Evolutionary conservation across 2,888 invertebrate species (phyloP), one percentile per base, ranked within the genome.

Genomic region (Aphrophora alni): DNA sequence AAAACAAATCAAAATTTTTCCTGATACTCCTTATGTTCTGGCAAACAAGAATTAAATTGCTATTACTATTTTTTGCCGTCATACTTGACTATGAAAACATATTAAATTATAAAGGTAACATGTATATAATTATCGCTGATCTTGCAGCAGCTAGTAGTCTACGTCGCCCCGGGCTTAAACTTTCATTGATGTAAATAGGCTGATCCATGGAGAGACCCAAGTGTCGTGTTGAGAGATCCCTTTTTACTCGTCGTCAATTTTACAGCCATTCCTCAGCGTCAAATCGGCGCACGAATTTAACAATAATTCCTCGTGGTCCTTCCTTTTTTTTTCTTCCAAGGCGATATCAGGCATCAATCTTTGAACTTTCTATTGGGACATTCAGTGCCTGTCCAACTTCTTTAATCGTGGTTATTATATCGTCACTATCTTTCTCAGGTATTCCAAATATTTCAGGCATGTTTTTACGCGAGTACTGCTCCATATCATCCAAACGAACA

Each of bases 221-320:
- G n/a, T 51, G 76, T 68, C 76, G 17, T n/a, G 76, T 76, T 1
- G 76, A 76, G 27, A 68, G 68, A 28, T 76, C 24, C 17, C 76
- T 76, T 28, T 76, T 76, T n/a, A 76, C 76, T 25, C 76, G 25
- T 24, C 59, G 26, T 17, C n/a, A n/a, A n/a, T 68, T 76, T 17
- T 44, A 17, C 68, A 76, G 51, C 25, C 51, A 27, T 27, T 76
- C 76, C 28, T 76, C 33, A 21, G 28, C 68, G 68, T 76, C 76
- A 21, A 76, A 24, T 25, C 68, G 51, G n/a, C 68, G 76, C 26
- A 76, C 68, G 28, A 76, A 76, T 44, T 76, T 76, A 76, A 73
- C 68, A n/a, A 68, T 76, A 17, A 76, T 76, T 8, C 76, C 76
- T 14, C 28, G 59, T 27, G 76, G 33, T 33, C 33, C 33, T 33